These are phyloP conservation scores for Poeciliopsis presidionis DNA, from an alignment of 2,797 vertebrate species.

Conservation along the genomic window DNA sequence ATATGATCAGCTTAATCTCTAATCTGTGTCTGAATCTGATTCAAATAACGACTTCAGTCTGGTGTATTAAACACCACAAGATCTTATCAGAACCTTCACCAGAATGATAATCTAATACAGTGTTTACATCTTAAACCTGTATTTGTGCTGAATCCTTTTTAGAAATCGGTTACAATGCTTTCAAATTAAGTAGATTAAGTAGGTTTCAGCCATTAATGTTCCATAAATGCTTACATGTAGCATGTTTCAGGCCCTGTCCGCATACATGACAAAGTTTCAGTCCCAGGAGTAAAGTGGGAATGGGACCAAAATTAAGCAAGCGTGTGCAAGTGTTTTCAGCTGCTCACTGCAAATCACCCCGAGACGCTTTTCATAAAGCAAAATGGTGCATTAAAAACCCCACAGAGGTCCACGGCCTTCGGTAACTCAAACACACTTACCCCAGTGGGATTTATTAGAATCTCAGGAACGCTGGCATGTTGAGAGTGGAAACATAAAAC, in stretches of 20 bases:
- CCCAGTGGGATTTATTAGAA: slow-evolving; percentile 55
- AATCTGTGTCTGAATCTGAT: slow-evolving; percentile 52
- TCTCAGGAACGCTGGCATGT: slow-evolving; percentile 20
- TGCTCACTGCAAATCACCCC: slow-evolving; percentile 71
- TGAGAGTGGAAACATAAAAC: slow-evolving; percentile 24
- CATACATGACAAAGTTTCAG: slow-evolving; percentile 16
- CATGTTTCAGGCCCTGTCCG: slow-evolving; percentile 22
- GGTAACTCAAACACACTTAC: slow-evolving; percentile 60
- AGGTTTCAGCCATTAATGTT: slow-evolving; percentile 1
- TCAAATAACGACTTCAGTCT: slow-evolving; percentile 32
- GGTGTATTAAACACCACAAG: slow-evolving; percentile 30
- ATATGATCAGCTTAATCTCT: slow-evolving; percentile 50
- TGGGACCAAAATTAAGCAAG: slow-evolving; percentile 19
- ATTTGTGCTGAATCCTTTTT: not conserved
- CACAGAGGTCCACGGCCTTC: slow-evolving; percentile 54
- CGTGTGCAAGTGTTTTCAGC: slow-evolving; percentile 55
- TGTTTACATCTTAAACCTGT: slow-evolving; percentile 7
- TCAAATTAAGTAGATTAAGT: not conserved
- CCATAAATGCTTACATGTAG: slow-evolving; percentile 12
- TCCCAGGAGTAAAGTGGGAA: slow-evolving; percentile 11
- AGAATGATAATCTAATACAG: not conserved
- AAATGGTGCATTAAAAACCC: slow-evolving; percentile 69
- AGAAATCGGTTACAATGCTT: not conserved
- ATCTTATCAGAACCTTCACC: slow-evolving; percentile 29
- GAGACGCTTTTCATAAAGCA: slow-evolving; percentile 70